These are phyloP conservation scores for Catocala nupta DNA, from an alignment of 2,888 invertebrate genomes.

Conservation along the genomic window DNA sequence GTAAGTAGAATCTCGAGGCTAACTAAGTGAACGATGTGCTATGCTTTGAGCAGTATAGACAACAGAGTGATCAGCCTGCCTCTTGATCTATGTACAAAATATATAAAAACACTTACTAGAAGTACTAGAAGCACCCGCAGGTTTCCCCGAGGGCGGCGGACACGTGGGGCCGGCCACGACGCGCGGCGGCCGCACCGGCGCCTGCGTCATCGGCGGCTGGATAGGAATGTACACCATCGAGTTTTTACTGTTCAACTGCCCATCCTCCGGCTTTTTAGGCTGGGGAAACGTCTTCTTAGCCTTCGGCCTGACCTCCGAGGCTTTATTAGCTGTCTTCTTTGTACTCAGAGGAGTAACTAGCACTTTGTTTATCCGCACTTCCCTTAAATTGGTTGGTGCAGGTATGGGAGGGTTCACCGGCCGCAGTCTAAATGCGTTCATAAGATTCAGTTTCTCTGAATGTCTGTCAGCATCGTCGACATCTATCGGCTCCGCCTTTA, in stretches of 20 bases:
- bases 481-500: slow-evolving; percentile 80
- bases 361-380: slow-evolving; percentile 76
- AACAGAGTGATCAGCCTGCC: too few relatives aligned
- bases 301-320: slow-evolving; percentile 61
- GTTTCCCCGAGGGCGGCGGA: slow-evolving; percentile 21
- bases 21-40: too few relatives aligned
- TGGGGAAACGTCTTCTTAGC: slow-evolving; percentile 80
- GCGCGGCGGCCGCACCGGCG: slow-evolving; percentile 62
- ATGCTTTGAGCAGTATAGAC: too few relatives aligned
- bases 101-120: slow-evolving; percentile 14
- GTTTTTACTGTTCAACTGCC: slow-evolving; percentile 78
- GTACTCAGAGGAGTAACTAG: slow-evolving; percentile 58
- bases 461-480: slow-evolving; percentile 74
- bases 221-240: slow-evolving; percentile 85
- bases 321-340: slow-evolving; percentile 54
- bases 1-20: too few relatives aligned
- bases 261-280: slow-evolving; percentile 73
- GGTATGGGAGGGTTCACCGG: slow-evolving; percentile 65
- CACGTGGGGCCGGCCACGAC: slow-evolving; percentile 46
- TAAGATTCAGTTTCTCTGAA: slow-evolving; percentile 74
- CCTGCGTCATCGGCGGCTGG: slow-evolving; percentile 77
- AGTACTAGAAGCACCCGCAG: slow-evolving; percentile 9
- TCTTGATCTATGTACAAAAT: background rate
- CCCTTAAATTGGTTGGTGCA: slow-evolving; percentile 60
- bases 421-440: slow-evolving; percentile 74